Conservation (phyloP, 2,888 invertebrate genomes). For the Erebia ligea region DNA sequence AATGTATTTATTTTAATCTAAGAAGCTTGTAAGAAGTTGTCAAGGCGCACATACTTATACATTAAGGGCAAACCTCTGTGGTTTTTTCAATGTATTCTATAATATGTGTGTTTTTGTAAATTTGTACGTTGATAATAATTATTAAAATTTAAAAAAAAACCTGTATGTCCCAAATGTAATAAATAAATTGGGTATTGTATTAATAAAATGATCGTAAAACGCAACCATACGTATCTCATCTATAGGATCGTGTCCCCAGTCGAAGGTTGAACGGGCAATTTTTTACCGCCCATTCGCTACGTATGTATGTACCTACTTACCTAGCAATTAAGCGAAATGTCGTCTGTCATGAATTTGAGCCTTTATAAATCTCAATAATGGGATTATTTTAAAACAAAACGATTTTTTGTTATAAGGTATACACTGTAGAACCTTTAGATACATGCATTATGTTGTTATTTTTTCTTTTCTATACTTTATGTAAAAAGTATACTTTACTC, state of each 20-base stretch:
- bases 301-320: conserved; percentile 38
- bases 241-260: conserved; percentile 29
- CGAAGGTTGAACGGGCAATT: conserved; percentile 32
- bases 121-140: no score
- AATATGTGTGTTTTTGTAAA: no score
- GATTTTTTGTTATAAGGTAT: conserved; percentile 13
- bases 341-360: conserved; percentile 51
- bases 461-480: no score
- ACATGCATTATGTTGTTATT: conserved; percentile 15
- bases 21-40: no score
- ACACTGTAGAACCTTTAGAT: conserved; percentile 21
- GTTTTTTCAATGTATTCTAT: no score
- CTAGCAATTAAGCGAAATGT: conserved; percentile 57
- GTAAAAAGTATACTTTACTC: no score
- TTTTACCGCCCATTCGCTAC: conserved; percentile 38
- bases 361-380: conserved; percentile 42
- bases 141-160: no score
- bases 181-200: no score
- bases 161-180: no score
- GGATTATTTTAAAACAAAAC: conserved; percentile 31
- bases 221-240: conserved; percentile 26
- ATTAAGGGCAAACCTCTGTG: no score
- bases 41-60: no score
- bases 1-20: no score
- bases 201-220: conserved; percentile 11